Percentiles rank a stretch among this genome's conserved stretches.
Evolutionary conservation across 2,113 vertebrate species (phyloP).

Genomic region (Eretmochelys imbricata): DNA sequence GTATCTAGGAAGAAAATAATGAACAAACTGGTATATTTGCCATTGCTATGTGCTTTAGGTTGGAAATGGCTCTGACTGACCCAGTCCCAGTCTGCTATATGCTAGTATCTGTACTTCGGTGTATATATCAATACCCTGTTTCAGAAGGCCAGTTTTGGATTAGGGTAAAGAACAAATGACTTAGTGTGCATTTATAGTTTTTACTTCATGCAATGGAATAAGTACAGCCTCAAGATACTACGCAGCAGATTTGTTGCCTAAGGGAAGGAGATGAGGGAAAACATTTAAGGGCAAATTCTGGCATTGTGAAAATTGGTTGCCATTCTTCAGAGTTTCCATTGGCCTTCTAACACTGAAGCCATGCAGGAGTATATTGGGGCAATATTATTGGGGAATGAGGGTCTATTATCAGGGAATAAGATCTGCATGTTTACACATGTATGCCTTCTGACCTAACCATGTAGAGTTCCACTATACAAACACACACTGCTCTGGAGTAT

Average conservation of each 20-base stretch:
- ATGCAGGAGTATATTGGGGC: background rate
- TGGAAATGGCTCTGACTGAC: background rate
- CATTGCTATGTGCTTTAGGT: background rate
- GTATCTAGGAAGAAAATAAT: background rate
- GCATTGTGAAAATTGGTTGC: accelerated
- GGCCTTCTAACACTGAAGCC: background rate
- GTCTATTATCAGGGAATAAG: accelerated
- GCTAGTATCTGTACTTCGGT: background rate
- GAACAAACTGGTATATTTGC: background rate
- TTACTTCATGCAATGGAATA: background rate
- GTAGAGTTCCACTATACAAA: background rate
- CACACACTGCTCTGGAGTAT: background rate
- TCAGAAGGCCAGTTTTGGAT: background rate
- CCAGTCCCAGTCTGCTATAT: background rate
- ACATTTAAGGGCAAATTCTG: background rate
- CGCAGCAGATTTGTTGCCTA: background rate
- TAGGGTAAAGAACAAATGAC: background rate
- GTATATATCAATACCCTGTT: background rate
- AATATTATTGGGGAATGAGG: too few relatives aligned
- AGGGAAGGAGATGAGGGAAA: background rate
- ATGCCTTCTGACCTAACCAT: background rate
- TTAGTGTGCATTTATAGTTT: background rate
- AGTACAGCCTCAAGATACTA: background rate
- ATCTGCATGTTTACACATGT: background rate
- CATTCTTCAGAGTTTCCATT: background rate